Percentiles rank a stretch among this genome's conserved stretches.
Conservation (phyloP, 2,888 invertebrate species). For the Spisula subtruncata region DNA sequence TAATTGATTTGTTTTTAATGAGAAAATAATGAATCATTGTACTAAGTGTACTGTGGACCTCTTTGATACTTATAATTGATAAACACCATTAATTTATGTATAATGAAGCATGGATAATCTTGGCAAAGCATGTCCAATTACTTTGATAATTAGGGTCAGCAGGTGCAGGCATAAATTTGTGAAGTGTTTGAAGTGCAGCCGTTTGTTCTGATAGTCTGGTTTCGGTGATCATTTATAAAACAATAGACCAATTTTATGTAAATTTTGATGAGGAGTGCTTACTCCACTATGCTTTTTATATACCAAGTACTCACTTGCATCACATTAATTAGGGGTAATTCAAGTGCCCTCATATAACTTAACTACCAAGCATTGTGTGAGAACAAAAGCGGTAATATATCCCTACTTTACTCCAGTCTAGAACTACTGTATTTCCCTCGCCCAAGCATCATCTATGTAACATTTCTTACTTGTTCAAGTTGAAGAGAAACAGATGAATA, state of each 20-base stretch:
- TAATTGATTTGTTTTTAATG: slow-evolving; percentile 40
- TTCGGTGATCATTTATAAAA: neutral
- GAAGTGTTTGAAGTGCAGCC: neutral
- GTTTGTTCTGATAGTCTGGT: neutral
- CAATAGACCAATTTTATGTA: neutral
- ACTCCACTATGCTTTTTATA: neutral
- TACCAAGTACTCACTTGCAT: too few species aligned
- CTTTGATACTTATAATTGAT: slow-evolving; percentile 29
- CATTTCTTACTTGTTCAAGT: too few species aligned
- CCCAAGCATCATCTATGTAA: too few species aligned
- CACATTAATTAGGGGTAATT: too few species aligned
- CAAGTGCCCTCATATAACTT: too few species aligned
- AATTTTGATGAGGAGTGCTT: slow-evolving; percentile 3
- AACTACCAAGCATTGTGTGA: too few species aligned
- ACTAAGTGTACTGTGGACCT: neutral
- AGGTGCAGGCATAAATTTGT: slow-evolving; percentile 14
- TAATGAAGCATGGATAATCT: slow-evolving; percentile 26
- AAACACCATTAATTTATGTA: slow-evolving; percentile 10
- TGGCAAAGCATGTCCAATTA: slow-evolving; percentile 36
- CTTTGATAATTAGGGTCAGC: slow-evolving; percentile 30
- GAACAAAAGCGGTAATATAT: too few species aligned
- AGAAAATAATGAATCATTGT: slow-evolving; percentile 36
- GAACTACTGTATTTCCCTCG: too few species aligned
- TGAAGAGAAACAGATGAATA: too few species aligned
- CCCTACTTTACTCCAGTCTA: too few species aligned